Base-by-base conservation (phyloP, 2,797 vertebrate species). In the Phataginus tricuspis region DNA sequence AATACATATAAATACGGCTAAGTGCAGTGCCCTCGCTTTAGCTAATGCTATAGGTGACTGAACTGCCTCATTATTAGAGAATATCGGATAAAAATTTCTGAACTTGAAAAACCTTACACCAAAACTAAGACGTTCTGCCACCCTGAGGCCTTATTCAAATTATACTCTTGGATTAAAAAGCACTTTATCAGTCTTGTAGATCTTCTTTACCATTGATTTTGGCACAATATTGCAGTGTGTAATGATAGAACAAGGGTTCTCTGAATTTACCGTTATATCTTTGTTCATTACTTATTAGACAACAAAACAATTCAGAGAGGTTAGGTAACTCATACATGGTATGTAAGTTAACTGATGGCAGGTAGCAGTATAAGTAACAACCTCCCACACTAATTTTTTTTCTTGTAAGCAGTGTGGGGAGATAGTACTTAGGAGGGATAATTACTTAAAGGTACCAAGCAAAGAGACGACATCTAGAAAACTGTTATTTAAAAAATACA, bases 1-100 rank as follows among this genome's bases (percentile, higher is more conserved):
- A 95, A 93, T 78, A 85, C 39, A 11, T 63, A 5, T 25, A 96
- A 89, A 94, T 97, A 92, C 3, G 86, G 1, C 37, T 95, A 89
- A 93, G 95, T 92, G 18, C 4, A 31, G 3, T 88, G 74, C 9
- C 8, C 92, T 72, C 85, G 51, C 90, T 95, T 96, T 42, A 31
- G 83, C 19, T 79, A 13, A 72, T 64, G 71, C 25, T 63, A 12
- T 6, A 64, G 18, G 19, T 94, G 53, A 85, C 34, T 90, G n/a
- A 51, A 96, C 69, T 90, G 12, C 1, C 49, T 96, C 31, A 69
- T 84, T 95, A 79, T 68, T 84, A 96, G 79, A 5, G 0, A 19
- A 37, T 59, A 4, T 18, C 84, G 25, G 3, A 92, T 39, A n/a
- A 87, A 92, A 92, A 69, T 10, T 68, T 64, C n/a, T 8, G 0